Evolutionary conservation across 2,888 invertebrate species (phyloP), one percentile per base, ranked within the genome.

Genomic region (Ceraclea dissimilis): DNA sequence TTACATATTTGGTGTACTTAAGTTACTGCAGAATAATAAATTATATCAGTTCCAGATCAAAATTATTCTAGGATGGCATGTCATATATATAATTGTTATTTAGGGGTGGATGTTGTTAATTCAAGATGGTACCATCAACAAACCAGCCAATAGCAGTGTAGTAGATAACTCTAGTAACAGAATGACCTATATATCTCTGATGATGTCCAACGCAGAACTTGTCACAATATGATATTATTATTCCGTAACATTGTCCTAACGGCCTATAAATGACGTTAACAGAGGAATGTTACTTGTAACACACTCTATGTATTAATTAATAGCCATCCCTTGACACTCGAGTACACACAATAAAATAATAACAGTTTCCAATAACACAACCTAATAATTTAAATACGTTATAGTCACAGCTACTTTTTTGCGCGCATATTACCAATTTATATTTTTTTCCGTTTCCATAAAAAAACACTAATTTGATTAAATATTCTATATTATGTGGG

Each of bases 271-370:
- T 39, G 39, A 39, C 39, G 13, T 39, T 39, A 39, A 39, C 39
- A 39, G 39, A 39, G 39, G 39, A 39, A 13, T 39, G 39, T 16
- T 39, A 39, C 39, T 8, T 39, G 39, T 39, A 39, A 39, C 39
- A 39, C 39, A 39, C 39, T 39, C 39, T 39, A 16, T 39, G 39
- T 39, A 39, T 16, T 39, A 39, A 39, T 39, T 39, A 39, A 39
- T 39, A 39, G 39, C 39, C 39, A 16, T 39, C 39, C 39, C 39
- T 39, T 39, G 39, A 39, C 39, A 16, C 39, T 39, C 39, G 13
- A 5, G 13, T 16, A 39, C 39, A 39, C 5, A 39, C 39, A 39
- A 8, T 8, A 4, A 5, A 8, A 39, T 13, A 39, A 2, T 13
- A n/a, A 39, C 39, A 8, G 13, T 13, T 8, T 4, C 39, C 5